Evolutionary conservation across 30 jellyfish, hydroid and myxozoan genomes (phyloP), one percentile per base, ranked within the genome.

Genomic region (Chrysaora quinquecirrha): DNA sequence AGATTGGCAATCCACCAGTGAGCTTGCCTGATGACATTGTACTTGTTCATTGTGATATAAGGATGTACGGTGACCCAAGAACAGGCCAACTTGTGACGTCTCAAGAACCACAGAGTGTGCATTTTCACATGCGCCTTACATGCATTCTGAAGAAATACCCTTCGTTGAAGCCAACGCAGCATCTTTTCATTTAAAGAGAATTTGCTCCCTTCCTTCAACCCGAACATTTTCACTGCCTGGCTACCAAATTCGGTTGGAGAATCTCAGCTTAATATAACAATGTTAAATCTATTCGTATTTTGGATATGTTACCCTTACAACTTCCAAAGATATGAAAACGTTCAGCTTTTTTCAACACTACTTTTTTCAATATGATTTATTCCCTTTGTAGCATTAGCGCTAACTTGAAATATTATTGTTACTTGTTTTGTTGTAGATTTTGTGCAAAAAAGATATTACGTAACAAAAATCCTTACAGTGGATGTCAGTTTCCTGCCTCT

Each of bases 71-170:
- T 43, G 12, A 43, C 58, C 58, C 58, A 43, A 43, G 58, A 43
- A 43, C 58, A 43, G 58, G 58, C 58, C 58, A 43, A 43, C 58
- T 43, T 43, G 58, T 43, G n/a, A n/a, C n/a, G 58, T 43, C 16
- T 43, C 58, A 43, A 43, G 58, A 43, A 43, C 58, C 58, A 43
- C 58, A 43, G 58, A n/a, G n/a, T n/a, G n/a, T n/a, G n/a, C 58
- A 43, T 43, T 43, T 43, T 43, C 58, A 43, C 58, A 43, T 43
- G 58, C 58, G 58, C 58, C 58, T 43, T 9, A 16, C 58, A 43
- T 43, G 58, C 58, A 9, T 43, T 43, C 58, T 9, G 58, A 43
- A 16, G 12, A 43, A 43, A 43, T 43, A 43, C 58, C 58, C 58
- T 9, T 43, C 58, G 58, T 43, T 43, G 12, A 43, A 43, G 58